These are phyloP conservation scores for Alsophila aescularia DNA, from an alignment of 2,888 invertebrate species.

Conservation along the genomic window DNA sequence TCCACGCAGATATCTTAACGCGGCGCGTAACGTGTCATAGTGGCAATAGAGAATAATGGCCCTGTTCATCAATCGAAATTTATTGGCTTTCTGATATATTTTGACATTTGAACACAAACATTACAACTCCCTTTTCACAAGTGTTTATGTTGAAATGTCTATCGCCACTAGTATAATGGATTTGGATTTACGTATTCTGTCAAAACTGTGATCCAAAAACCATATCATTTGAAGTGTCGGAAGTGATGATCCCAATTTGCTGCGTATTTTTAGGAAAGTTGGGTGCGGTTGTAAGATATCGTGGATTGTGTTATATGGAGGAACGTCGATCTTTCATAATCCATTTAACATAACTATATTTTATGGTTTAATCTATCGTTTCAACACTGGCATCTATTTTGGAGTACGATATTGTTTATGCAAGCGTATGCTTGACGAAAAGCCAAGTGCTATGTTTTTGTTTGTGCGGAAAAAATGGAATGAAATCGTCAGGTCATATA, in stretches of 20 bases:
- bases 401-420: background rate
- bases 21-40: no score
- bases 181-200: constrained; percentile 15
- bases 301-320: background rate
- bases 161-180: constrained; percentile 8
- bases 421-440: no score
- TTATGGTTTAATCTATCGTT: background rate
- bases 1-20: no score
- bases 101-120: constrained; percentile 20
- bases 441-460: no score
- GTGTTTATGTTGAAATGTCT: constrained; percentile 22
- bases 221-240: constrained; percentile 3
- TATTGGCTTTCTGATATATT: constrained; percentile 8
- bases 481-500: no score
- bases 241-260: constrained; percentile 10
- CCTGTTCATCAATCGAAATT: background rate
- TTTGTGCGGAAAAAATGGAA: no score
- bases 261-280: constrained; percentile 9
- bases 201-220: constrained; percentile 5
- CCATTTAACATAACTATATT: constrained; percentile 11
- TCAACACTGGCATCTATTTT: background rate
- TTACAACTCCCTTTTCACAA: background rate
- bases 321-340: constrained; percentile 11
- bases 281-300: constrained; percentile 3
- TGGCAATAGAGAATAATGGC: no score